A percentile compares a stretch with the other conserved stretches of the same genome.
phyloP scores from a whole-genome alignment of 2,113 vertebrate genomes.

The Dicaeum eximium region DNA sequence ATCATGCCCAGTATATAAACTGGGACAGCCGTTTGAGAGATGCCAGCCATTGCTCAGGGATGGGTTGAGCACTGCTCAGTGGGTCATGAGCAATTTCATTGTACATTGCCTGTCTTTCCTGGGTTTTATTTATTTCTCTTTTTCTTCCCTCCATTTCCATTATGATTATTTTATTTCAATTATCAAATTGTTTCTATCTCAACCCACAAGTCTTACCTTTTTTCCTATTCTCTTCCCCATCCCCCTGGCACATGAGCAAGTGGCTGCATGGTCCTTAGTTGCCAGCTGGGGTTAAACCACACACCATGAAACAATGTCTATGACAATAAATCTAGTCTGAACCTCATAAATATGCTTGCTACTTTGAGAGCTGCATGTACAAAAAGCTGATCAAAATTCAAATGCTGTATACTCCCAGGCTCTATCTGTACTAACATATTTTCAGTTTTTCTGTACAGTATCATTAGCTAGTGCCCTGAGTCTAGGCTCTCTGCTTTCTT shows the following conservation, averaged over 20 bases:
- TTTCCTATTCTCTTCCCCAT: not conserved
- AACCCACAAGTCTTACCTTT: not conserved
- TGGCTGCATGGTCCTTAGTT: not conserved
- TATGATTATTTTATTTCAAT: not conserved
- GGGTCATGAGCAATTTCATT: not conserved
- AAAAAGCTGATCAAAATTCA: not conserved
- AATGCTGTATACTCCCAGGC: not conserved
- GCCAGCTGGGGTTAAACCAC: not conserved
- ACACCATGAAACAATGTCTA: not conserved
- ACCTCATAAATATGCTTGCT: not conserved
- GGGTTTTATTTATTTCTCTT: not conserved
- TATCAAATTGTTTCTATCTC: not conserved
- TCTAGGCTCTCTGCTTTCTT: not conserved
- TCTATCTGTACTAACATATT: not conserved
- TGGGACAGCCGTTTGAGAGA: not conserved
- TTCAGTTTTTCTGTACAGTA: not conserved
- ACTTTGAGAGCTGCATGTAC: not conserved
- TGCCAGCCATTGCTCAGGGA: not conserved
- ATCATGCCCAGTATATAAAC: not conserved
- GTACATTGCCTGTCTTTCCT: not conserved
- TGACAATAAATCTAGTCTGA: not conserved
- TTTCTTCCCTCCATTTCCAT: not conserved
- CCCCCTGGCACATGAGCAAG: not conserved
- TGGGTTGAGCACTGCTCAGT: not conserved
- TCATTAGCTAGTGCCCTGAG: not conserved